phyloP scores from a whole-genome alignment of 2,113 vertebrate species.

The Saguinus imperator region DNA sequence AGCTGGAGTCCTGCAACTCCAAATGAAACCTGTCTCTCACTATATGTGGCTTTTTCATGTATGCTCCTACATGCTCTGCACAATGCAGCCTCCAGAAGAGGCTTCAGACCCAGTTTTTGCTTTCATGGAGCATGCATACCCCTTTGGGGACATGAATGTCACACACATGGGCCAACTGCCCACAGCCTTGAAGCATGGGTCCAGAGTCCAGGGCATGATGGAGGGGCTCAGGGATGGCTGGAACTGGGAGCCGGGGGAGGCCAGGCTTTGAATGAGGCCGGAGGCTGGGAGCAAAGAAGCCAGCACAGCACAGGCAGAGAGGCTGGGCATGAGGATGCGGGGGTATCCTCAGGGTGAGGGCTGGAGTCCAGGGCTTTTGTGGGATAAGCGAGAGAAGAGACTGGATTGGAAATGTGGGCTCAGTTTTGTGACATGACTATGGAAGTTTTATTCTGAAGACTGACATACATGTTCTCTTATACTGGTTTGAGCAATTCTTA shows the following conservation, averaged over 20 bases:
- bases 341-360: background rate
- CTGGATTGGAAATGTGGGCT: background rate
- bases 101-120: background rate
- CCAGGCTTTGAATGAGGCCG: background rate
- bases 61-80: fast-evolving
- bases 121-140: background rate
- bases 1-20: background rate
- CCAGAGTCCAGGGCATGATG: background rate
- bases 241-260: background rate
- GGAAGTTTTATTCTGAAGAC: background rate
- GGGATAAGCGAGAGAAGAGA: background rate
- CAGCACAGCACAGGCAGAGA: no score
- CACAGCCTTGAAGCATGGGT: background rate
- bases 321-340: background rate
- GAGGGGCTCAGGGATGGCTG: no score
- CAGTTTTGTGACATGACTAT: background rate
- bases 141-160: background rate
- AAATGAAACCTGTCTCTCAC: background rate
- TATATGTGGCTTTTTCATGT: fast-evolving
- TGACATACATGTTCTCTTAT: background rate
- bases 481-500: background rate
- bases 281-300: background rate
- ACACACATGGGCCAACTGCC: background rate
- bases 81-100: background rate
- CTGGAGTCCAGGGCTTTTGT: background rate